A percentile compares a stretch with the other conserved stretches of the same genome.
Conservation (phyloP, 2,888 invertebrate genomes). For the Podabrus alpinus region DNA sequence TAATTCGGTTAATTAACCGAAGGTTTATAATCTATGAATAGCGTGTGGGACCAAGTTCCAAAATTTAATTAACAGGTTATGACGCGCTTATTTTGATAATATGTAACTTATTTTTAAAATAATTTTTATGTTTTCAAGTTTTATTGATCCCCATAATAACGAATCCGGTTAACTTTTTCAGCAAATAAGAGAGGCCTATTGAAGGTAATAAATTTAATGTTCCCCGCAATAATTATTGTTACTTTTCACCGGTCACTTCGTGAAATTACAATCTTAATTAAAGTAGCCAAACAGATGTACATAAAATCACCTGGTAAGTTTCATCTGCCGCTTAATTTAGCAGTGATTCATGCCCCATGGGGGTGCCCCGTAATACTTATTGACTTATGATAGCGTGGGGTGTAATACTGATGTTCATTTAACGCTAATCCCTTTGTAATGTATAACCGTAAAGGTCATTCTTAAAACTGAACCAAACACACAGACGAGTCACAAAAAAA, state of each 20-base stretch:
- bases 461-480: background rate
- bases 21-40: background rate
- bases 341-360: constrained; percentile 46
- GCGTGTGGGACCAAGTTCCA: background rate
- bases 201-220: too few species aligned
- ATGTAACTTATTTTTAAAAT: background rate
- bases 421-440: constrained; percentile 33
- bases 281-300: constrained; percentile 23
- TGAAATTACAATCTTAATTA: constrained; percentile 1
- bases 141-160: too few species aligned
- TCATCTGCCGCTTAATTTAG: constrained; percentile 48
- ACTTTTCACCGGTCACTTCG: background rate
- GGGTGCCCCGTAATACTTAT: constrained; percentile 37
- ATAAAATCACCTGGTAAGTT: constrained; percentile 35
- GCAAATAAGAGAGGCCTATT: too few species aligned
- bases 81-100: background rate
- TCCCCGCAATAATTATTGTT: too few species aligned
- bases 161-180: too few species aligned
- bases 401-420: constrained; percentile 33
- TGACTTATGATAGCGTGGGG: constrained; percentile 34
- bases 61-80: background rate
- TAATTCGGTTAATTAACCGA: background rate
- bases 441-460: constrained; percentile 5
- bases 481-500: background rate
- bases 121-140: background rate